Percentiles rank a stretch among this genome's conserved stretches.
Evolutionary conservation across 1,140 invertebrate genomes (phyloP).

Genomic region (Pseudomyrmex flavicornis): DNA sequence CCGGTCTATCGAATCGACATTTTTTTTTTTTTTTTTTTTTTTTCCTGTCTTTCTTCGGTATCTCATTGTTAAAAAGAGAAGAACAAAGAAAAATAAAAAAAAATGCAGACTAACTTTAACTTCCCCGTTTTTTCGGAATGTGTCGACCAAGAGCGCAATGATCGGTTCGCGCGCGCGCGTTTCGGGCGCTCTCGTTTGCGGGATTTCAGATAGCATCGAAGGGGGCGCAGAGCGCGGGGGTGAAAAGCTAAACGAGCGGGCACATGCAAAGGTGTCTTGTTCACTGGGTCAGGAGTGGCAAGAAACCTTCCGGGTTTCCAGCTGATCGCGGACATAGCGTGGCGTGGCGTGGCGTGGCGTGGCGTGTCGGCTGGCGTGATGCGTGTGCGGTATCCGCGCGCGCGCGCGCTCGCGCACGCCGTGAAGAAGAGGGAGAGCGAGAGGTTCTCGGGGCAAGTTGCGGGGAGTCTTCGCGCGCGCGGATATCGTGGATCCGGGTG

Average conservation of each 20-base stretch:
- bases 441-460: slow-evolving; percentile 21
- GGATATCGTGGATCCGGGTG: slow-evolving; percentile 68
- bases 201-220: slow-evolving; percentile 52
- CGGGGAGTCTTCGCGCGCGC: slow-evolving; percentile 11
- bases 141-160: background rate
- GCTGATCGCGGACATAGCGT: slow-evolving; percentile 78
- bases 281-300: slow-evolving; percentile 83
- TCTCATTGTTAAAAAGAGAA: too few relatives aligned
- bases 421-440: slow-evolving; percentile 47
- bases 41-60: background rate
- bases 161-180: background rate
- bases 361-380: slow-evolving; percentile 78
- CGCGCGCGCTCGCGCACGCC: slow-evolving; percentile 41
- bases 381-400: slow-evolving; percentile 78
- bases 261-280: slow-evolving; percentile 82
- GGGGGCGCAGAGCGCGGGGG: slow-evolving; percentile 34
- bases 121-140: too few relatives aligned
- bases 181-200: slow-evolving; percentile 21
- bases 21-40: too few relatives aligned
- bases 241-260: slow-evolving; percentile 74
- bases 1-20: too few relatives aligned
- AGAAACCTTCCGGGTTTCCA: slow-evolving; percentile 81
- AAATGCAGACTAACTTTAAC: too few relatives aligned
- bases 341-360: slow-evolving; percentile 65
- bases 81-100: too few relatives aligned